phyloP scores from a whole-genome alignment of 92 coral and sea anemone genomes.

The Plumapathes pennacea region DNA sequence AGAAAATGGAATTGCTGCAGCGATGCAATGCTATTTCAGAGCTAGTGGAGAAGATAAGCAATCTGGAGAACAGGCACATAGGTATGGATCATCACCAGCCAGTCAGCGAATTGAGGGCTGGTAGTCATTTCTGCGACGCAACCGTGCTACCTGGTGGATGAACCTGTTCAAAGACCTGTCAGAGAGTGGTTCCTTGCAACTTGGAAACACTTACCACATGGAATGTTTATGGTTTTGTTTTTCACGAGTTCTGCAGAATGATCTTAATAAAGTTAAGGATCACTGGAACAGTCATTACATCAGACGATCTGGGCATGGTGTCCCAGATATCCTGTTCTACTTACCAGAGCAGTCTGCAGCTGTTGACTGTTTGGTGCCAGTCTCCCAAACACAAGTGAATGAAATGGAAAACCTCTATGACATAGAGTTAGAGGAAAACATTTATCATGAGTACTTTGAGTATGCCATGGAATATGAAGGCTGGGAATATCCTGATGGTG shows the following conservation, averaged over 20 bases:
- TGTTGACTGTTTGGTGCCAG: constrained; percentile 47
- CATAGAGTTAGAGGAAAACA: constrained; percentile 54
- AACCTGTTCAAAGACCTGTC: too few relatives aligned
- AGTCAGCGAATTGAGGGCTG: too few relatives aligned
- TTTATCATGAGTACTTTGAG: constrained; percentile 64
- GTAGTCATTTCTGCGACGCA: too few relatives aligned
- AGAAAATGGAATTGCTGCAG: too few relatives aligned
- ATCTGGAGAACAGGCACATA: too few relatives aligned
- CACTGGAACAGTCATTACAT: constrained; percentile 25
- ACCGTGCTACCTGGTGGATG: too few relatives aligned
- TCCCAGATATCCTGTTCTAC: constrained; percentile 1
- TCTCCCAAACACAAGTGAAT: constrained; percentile 32
- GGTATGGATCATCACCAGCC: too few relatives aligned
- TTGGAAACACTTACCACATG: constrained; percentile 1
- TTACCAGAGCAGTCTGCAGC: constrained; percentile 19
- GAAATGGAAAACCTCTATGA: constrained; percentile 46
- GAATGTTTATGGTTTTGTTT: constrained; percentile 13
- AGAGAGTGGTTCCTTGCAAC: too few relatives aligned
- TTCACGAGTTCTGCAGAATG: constrained; percentile 4
- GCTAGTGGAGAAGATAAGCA: too few relatives aligned
- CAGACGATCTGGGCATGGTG: constrained; percentile 12
- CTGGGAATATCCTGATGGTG: constrained; percentile 57
- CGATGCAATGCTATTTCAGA: too few relatives aligned
- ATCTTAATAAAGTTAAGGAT: constrained; percentile 7
- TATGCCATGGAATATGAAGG: constrained; percentile 46